A percentile compares a stretch with the other conserved stretches of the same genome.
These are phyloP conservation scores for Xerus inauris DNA, from an alignment of 2,113 vertebrate genomes.

Conservation along the genomic window DNA sequence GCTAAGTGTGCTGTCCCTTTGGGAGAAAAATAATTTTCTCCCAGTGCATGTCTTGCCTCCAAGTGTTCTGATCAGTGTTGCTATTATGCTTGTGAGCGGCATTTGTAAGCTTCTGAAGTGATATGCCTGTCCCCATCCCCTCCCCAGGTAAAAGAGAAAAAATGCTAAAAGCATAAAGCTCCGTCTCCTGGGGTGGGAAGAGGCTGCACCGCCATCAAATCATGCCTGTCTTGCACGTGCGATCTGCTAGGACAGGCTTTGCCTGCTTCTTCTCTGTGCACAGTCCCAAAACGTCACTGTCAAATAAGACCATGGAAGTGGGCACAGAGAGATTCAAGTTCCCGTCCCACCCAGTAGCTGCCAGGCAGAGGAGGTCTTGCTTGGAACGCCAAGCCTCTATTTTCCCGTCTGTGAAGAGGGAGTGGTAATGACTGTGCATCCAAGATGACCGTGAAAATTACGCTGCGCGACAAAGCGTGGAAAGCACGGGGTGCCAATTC, in stretches of 20 bases:
- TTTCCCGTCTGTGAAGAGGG: not conserved
- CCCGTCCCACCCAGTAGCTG: rapidly evolving
- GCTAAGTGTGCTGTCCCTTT: constrained; percentile 75
- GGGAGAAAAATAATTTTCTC: constrained; percentile 82
- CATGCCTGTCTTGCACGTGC: not conserved
- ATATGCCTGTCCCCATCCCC: not conserved
- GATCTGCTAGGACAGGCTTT: rapidly evolving
- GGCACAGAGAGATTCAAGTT: rapidly evolving
- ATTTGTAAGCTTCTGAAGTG: constrained; percentile 75
- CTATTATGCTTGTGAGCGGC: constrained; percentile 67
- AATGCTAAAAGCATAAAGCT: not conserved
- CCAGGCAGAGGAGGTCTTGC: rapidly evolving
- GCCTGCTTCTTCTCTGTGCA: rapidly evolving
- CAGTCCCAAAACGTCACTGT: not conserved
- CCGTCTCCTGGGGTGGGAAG: not conserved
- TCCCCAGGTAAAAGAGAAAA: constrained; percentile 9
- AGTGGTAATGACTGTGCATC: rapidly evolving
- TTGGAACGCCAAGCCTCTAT: not conserved
- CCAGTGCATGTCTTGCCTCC: constrained; percentile 60
- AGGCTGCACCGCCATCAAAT: not conserved
- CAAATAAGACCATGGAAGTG: rapidly evolving
- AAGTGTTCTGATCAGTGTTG: constrained; percentile 65
- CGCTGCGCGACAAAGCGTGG: rapidly evolving
- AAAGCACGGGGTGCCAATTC: rapidly evolving
- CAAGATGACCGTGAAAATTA: too few species aligned